These are phyloP conservation scores for Pheosia tremula DNA, from an alignment of 2,888 invertebrate species.

Conservation along the genomic window DNA sequence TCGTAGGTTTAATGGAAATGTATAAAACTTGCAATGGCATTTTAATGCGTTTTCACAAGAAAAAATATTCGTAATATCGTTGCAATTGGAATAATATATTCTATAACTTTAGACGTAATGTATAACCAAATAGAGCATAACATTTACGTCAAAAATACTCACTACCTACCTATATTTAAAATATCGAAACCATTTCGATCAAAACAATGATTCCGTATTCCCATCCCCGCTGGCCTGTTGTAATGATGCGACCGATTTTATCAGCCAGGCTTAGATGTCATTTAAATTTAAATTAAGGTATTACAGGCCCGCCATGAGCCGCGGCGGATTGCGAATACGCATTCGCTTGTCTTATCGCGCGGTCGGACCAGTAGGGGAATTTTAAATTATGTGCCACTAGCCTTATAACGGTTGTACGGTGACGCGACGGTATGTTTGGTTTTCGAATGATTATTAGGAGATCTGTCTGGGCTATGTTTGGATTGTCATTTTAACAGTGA, in stretches of 20 bases:
- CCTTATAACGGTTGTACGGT: conserved; percentile 36
- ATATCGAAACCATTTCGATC: conserved; percentile 23
- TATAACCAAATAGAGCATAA: no score
- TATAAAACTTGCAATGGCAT: no score
- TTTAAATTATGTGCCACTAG: conserved; percentile 52
- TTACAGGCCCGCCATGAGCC: conserved; percentile 64
- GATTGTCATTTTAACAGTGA: no score
- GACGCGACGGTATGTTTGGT: conserved; percentile 15
- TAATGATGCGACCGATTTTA: conserved; percentile 62
- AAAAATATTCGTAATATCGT: no score
- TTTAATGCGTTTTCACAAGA: no score
- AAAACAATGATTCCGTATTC: conserved; percentile 27
- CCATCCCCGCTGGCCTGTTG: conserved; percentile 22
- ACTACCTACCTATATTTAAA: neutral
- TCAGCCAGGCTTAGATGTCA: conserved; percentile 72
- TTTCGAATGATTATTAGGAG: conserved; percentile 26
- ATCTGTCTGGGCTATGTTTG: conserved; percentile 14
- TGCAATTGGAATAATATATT: no score
- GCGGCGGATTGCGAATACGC: conserved; percentile 44
- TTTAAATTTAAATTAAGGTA: conserved; percentile 84
- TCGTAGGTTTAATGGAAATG: no score
- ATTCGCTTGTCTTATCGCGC: conserved; percentile 56
- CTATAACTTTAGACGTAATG: no score
- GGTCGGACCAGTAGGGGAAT: conserved; percentile 51
- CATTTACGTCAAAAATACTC: no score